Percentiles rank a stretch among this genome's conserved stretches.
Conservation (phyloP, 2,797 vertebrate species). For the Esox masquinongy region DNA sequence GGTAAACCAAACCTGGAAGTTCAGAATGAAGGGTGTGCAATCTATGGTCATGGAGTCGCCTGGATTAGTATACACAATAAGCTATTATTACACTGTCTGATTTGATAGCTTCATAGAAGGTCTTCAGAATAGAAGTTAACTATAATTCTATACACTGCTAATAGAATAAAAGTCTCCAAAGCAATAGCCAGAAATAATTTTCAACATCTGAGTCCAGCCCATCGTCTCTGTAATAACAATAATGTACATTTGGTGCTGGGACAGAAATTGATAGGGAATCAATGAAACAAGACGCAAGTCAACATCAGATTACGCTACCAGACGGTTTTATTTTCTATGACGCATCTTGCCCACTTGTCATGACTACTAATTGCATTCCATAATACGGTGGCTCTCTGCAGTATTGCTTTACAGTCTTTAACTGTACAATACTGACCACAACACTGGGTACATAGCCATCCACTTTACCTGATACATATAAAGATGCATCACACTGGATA, state of each 20-base stretch:
- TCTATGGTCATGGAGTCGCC: slow-evolving; percentile 46
- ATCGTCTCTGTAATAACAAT: slow-evolving; percentile 12
- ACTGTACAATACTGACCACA: slow-evolving; percentile 54
- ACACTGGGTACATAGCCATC: slow-evolving; percentile 55
- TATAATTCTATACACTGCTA: slow-evolving; percentile 69
- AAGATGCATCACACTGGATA: slow-evolving; percentile 56
- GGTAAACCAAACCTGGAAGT: slow-evolving; percentile 39
- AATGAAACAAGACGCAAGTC: slow-evolving; percentile 64
- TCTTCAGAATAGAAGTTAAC: slow-evolving; percentile 63
- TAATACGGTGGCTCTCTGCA: slow-evolving; percentile 53
- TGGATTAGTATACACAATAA: slow-evolving; percentile 74
- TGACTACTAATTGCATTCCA: slow-evolving; percentile 50
- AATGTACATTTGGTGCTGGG: slow-evolving; percentile 63
- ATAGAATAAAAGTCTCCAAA: slow-evolving; percentile 60
- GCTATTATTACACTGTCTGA: slow-evolving; percentile 62
- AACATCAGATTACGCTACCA: slow-evolving; percentile 66
- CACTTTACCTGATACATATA: slow-evolving; percentile 65
- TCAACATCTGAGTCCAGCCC: slow-evolving; percentile 45
- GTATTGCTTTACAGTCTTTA: slow-evolving; percentile 66
- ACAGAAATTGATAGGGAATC: slow-evolving; percentile 62
- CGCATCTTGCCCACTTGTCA: slow-evolving; percentile 56
- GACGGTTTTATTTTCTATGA: slow-evolving; percentile 66
- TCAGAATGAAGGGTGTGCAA: slow-evolving; percentile 38
- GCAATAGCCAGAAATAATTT: slow-evolving; percentile 54
- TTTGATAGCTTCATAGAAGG: slow-evolving; percentile 62